Conservation (phyloP, 1,140 invertebrate species). For the Drosophila rhopaloa region DNA sequence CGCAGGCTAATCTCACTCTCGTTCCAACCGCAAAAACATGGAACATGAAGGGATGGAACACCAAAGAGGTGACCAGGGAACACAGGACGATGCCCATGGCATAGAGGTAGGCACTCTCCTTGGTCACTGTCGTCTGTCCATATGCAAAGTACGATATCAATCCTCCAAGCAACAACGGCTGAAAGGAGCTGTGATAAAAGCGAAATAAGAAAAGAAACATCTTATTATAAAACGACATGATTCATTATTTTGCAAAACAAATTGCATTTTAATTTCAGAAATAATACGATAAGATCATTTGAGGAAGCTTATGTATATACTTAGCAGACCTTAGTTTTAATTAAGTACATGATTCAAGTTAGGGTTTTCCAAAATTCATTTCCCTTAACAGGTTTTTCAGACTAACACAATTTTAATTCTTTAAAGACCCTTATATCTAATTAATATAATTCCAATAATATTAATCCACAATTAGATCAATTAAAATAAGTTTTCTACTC, state of each 20-base stretch:
- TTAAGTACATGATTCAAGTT: not conserved
- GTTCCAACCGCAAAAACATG: conserved; percentile 87
- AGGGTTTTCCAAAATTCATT: too few relatives aligned
- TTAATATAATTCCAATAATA: too few relatives aligned
- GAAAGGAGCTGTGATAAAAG: conserved; percentile 83
- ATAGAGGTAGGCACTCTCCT: conserved; percentile 86
- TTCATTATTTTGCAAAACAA: not conserved
- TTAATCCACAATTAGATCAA: too few relatives aligned
- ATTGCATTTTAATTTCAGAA: not conserved
- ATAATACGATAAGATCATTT: not conserved
- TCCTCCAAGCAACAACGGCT: conserved; percentile 88
- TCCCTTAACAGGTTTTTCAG: too few relatives aligned
- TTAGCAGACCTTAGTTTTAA: too few relatives aligned
- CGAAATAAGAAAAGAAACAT: not conserved
- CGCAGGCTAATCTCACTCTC: conserved; percentile 86
- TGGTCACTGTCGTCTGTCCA: conserved; percentile 65
- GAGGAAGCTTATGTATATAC: too few relatives aligned
- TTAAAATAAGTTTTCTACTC: conserved; percentile 14
- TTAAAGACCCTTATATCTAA: too few relatives aligned
- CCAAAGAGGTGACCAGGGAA: conserved; percentile 86
- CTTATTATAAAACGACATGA: not conserved
- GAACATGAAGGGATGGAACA: conserved; percentile 90
- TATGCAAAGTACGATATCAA: conserved; percentile 88
- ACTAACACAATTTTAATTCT: too few relatives aligned
- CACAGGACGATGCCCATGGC: conserved; percentile 86